phyloP scores from a whole-genome alignment of 2,113 vertebrate genomes.

The Dromiciops gliroides region DNA sequence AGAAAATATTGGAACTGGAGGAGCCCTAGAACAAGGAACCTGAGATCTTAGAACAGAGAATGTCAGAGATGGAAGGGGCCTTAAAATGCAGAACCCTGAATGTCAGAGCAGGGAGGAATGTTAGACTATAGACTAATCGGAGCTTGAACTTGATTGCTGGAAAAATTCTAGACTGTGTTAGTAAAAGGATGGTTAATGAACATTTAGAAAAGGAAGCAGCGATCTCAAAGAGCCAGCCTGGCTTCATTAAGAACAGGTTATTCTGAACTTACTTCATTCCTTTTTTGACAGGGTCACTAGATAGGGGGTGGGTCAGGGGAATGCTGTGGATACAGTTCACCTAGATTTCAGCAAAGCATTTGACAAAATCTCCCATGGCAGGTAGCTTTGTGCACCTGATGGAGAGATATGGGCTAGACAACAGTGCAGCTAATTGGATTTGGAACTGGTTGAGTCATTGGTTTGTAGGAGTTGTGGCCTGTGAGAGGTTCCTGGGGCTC shows the following conservation, averaged over 20 bases:
- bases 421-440: too few species aligned
- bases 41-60: neutral
- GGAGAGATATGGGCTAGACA: too few species aligned
- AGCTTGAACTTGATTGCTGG: neutral
- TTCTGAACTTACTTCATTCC: neutral
- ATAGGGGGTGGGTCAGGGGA: neutral
- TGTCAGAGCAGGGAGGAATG: neutral
- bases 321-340: too few species aligned
- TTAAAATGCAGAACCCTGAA: neutral
- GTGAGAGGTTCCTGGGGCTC: too few species aligned
- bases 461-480: too few species aligned
- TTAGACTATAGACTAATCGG: neutral
- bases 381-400: too few species aligned
- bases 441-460: too few species aligned
- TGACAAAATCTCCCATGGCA: neutral
- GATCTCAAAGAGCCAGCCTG: neutral
- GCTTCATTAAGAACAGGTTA: too few species aligned
- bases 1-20: neutral
- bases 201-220: neutral
- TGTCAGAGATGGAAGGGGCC: neutral
- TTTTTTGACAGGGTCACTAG: neutral
- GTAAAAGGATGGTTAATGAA: neutral
- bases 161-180: neutral
- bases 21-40: too few species aligned
- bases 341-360: too few species aligned